A percentile compares a stretch with the other conserved stretches of the same genome.
Evolutionary conservation across 2,113 vertebrate species (phyloP).

Genomic region (Brienomyrus brachyistius): DNA sequence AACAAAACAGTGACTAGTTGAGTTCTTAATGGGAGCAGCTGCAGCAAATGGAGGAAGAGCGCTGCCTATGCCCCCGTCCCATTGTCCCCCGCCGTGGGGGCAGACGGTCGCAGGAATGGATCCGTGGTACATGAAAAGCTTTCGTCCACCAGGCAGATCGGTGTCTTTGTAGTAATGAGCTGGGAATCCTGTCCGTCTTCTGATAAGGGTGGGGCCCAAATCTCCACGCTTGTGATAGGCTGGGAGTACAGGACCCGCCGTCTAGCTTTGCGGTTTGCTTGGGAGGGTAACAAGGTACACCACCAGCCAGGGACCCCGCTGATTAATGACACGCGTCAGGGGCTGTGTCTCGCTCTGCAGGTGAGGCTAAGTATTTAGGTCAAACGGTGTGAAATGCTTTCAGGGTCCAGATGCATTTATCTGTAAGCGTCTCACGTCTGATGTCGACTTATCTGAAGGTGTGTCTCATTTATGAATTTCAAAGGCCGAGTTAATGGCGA

Average conservation of each 20-base stretch:
- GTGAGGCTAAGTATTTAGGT: slow-evolving; percentile 36
- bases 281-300: neutral
- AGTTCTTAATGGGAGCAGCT: neutral
- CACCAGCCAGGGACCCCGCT: slow-evolving; percentile 18
- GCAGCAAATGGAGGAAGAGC: neutral
- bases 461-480: neutral
- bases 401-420: neutral
- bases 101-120: neutral
- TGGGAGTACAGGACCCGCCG: neutral
- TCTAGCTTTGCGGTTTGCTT: neutral
- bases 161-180: neutral
- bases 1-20: neutral
- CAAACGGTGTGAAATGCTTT: neutral
- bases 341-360: slow-evolving; percentile 38
- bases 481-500: neutral
- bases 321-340: slow-evolving; percentile 39
- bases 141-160: neutral
- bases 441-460: neutral
- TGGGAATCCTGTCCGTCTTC: neutral
- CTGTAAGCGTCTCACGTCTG: neutral
- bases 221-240: neutral
- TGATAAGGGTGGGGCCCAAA: neutral
- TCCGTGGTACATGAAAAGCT: neutral
- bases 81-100: neutral
- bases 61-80: neutral